Conservation (phyloP, 2,888 invertebrate genomes). For the Ariolimax columbianus region DNA sequence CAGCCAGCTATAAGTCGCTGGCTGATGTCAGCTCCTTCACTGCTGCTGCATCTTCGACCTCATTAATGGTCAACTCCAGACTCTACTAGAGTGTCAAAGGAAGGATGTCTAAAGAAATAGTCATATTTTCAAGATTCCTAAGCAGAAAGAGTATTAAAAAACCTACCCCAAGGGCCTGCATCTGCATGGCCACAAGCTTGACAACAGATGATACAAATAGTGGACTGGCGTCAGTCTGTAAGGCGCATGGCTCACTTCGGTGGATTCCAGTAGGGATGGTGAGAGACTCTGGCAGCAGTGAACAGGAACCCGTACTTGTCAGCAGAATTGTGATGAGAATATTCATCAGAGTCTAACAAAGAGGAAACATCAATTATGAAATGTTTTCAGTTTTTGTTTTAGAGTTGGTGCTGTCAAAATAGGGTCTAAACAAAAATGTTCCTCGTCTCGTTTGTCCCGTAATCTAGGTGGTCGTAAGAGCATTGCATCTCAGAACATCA, state of each 20-base stretch:
- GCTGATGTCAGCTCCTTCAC: no score
- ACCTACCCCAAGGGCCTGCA: slow-evolving; percentile 92
- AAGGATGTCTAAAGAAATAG: no score
- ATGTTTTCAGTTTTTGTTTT: not conserved
- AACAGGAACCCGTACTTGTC: slow-evolving; percentile 83
- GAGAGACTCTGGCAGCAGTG: slow-evolving; percentile 68
- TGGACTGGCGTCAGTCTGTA: slow-evolving; percentile 85
- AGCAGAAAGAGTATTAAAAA: not conserved
- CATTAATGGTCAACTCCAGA: no score
- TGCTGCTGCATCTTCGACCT: no score
- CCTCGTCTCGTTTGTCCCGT: no score
- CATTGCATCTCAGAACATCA: no score
- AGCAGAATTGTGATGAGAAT: slow-evolving; percentile 82
- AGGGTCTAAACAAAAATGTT: not conserved
- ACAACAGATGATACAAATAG: slow-evolving; percentile 98
- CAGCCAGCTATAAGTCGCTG: no score
- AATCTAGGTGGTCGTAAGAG: no score
- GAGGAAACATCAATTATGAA: not conserved
- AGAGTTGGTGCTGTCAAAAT: not conserved
- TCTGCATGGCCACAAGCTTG: slow-evolving; percentile 93
- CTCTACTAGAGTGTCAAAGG: no score
- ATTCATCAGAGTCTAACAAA: slow-evolving; percentile 81
- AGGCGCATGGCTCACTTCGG: slow-evolving; percentile 69
- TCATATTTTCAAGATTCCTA: not conserved
- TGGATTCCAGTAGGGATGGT: slow-evolving; percentile 67